Conservation (phyloP, 1,140 invertebrate species). For the Steinernema feltiae region DNA sequence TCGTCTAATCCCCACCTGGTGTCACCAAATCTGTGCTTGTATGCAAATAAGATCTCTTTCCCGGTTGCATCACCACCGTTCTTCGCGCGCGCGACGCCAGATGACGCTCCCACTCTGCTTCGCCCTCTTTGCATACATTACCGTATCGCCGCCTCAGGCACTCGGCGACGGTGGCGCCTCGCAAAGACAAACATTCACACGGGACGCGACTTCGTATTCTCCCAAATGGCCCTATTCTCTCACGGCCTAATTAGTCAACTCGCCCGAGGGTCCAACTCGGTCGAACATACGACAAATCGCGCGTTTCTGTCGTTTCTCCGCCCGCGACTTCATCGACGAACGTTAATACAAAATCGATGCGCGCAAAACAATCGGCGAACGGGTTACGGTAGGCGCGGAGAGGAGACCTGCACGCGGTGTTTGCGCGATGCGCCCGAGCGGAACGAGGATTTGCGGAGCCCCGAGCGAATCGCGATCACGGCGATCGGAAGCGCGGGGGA, state of each 20-base stretch:
- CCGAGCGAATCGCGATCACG: background rate
- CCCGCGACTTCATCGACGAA: background rate
- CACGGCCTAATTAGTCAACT: slow-evolving; percentile 3
- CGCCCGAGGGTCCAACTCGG: background rate
- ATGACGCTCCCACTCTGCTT: background rate
- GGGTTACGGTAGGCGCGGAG: background rate
- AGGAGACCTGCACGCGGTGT: background rate
- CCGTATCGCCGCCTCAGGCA: background rate
- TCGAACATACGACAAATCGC: no score
- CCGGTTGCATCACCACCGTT: background rate
- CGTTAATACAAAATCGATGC: slow-evolving; percentile 13
- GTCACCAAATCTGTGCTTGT: slow-evolving; percentile 7
- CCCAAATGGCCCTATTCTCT: background rate
- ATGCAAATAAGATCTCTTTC: background rate
- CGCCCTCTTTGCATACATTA: background rate
- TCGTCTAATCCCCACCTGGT: slow-evolving; percentile 1
- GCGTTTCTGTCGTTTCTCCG: no score
- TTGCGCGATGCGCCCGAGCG: slow-evolving; percentile 6
- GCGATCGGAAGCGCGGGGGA: background rate
- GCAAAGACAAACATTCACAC: slow-evolving; percentile 4
- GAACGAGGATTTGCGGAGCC: background rate
- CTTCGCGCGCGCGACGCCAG: background rate
- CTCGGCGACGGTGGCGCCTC: no score
- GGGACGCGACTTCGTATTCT: slow-evolving; percentile 4
- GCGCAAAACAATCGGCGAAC: slow-evolving; percentile 3